Percentiles rank a stretch among this genome's conserved stretches.
Evolutionary conservation across 2,888 invertebrate species (phyloP).

Genomic region (Lymantria monacha): DNA sequence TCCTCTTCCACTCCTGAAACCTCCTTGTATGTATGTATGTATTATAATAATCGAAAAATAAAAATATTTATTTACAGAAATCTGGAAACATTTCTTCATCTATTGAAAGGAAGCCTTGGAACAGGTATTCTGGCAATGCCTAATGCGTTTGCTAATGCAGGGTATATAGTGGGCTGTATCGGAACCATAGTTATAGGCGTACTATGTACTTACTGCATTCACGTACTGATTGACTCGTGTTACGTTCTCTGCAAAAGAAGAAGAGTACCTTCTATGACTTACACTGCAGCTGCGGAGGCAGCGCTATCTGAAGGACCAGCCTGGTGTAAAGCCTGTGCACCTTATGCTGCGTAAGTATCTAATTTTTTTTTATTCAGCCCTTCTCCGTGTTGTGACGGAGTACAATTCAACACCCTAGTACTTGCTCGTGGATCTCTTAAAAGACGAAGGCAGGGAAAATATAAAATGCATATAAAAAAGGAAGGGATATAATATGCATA

Average conservation of each 20-base stretch:
- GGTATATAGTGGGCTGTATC: conserved; percentile 89
- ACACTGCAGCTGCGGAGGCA: conserved; percentile 90
- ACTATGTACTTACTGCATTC: conserved; percentile 97
- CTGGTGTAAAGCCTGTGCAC: conserved; percentile 83
- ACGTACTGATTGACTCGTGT: conserved; percentile 89
- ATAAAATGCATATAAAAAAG: no score
- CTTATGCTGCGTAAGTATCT: conserved; percentile 84
- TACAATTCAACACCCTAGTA: no score
- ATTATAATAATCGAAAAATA: no score
- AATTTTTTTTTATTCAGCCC: background rate
- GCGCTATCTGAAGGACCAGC: conserved; percentile 90
- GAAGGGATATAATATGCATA: no score
- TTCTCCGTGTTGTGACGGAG: no score
- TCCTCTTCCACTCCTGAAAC: no score
- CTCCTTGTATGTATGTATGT: no score
- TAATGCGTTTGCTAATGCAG: conserved; percentile 91
- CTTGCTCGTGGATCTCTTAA: no score
- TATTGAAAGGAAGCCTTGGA: conserved; percentile 94
- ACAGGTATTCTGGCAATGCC: conserved; percentile 97
- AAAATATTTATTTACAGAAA: conserved; percentile 77
- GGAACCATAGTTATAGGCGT: conserved; percentile 93
- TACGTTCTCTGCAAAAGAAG: conserved; percentile 83
- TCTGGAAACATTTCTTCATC: conserved; percentile 90
- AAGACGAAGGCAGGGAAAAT: no score
- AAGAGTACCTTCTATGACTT: conserved; percentile 86